Conservation (phyloP, 2,797 vertebrate species). For the Malurus splendens region DNA sequence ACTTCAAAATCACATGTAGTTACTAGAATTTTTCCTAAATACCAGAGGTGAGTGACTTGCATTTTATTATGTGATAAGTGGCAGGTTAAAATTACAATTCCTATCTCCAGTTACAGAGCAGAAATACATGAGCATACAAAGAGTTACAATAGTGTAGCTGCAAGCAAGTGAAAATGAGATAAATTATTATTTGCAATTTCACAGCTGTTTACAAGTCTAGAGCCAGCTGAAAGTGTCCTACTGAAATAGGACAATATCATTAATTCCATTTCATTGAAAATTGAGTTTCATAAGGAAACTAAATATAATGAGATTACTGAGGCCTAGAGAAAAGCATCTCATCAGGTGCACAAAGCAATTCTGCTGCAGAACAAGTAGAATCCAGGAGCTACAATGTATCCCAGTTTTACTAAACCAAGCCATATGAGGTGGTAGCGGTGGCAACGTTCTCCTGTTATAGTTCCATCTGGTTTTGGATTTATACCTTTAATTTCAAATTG, state of each 20-base stretch:
- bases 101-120: background rate
- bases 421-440: background rate
- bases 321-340: background rate
- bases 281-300: background rate
- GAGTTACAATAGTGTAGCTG: background rate
- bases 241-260: background rate
- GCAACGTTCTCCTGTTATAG: background rate
- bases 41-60: fast-evolving
- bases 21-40: background rate
- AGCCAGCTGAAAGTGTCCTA: conserved; percentile 11
- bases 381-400: background rate
- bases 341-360: background rate
- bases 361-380: background rate
- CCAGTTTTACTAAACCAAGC: background rate
- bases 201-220: conserved; percentile 5
- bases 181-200: conserved; percentile 12
- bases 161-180: background rate
- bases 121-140: background rate
- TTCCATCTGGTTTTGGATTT: background rate
- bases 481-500: background rate
- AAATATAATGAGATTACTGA: background rate
- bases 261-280: conserved; percentile 28
- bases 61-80: background rate
- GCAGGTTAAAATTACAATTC: background rate
- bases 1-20: background rate